Base-by-base conservation (phyloP, 1,140 invertebrate species). In the Drosophila miranda region DNA sequence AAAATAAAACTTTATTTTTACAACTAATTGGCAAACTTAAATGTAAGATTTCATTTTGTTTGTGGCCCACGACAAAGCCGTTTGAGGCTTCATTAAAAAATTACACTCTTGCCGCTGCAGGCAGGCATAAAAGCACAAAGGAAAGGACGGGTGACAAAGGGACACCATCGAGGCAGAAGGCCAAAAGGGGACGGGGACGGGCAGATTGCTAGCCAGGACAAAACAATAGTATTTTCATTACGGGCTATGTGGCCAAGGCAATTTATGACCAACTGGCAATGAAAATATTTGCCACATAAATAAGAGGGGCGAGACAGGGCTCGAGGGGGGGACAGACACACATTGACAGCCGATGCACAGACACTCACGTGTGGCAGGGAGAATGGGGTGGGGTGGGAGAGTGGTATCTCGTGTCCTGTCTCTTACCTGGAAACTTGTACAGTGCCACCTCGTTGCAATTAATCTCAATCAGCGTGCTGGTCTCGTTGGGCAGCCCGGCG, bases 361-460 rank as follows among this genome's bases (percentile, higher is more conserved):
- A 34, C 30, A 9, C 30, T 34, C 30, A 34, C 30, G 30, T 34
- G 30, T n/a, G 8, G 16, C 13, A 23, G 1, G 38, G 16, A n/a
- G 28, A n/a, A 9, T 38, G 14, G 50, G 1, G 14, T 9, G 34
- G 52, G 2, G 23, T 26, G 23, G 43, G 63, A 13, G 14, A 30
- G 21, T 30, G 14, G 23, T 52, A 30, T 13, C 30, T 52, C 50
- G 30, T n/a, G 19, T 38, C 34, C 53, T 49, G 43, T 62, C 50
- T 71, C 88, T 78, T 86, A 94, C 93, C 93, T 78, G 94, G 93
- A 87, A 94, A 92, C 88, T 92, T 92, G 45, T 93, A 93, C 42
- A 94, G 93, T 42, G 93, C 92, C 54, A 94, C 93, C 63, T 93
- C 93, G 66, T 94, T 92, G 78, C 94, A 94, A 78, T 92, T 93